A percentile compares a stretch with the other conserved stretches of the same genome.
Evolutionary conservation across 2,888 invertebrate species (phyloP).

Genomic region (Coremacera marginata): DNA sequence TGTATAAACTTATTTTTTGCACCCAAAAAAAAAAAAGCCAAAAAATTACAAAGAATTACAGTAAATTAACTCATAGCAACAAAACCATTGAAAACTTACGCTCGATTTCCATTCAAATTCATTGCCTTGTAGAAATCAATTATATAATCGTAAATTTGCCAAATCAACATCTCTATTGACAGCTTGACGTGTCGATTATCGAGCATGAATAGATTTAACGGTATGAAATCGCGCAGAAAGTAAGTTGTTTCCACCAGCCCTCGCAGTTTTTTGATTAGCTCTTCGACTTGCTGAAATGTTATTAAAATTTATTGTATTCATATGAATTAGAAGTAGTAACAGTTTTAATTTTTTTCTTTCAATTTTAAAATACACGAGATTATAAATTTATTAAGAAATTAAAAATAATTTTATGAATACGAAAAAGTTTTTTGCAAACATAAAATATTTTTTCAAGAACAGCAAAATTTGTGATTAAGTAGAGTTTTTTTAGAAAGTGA

Average conservation of each 20-base stretch:
- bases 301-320: not conserved
- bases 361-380: no score
- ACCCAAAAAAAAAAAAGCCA: not conserved
- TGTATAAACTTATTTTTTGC: no score
- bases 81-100: conserved; percentile 69
- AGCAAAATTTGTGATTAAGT: no score
- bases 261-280: conserved; percentile 80
- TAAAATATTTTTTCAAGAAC: no score
- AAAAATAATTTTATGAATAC: no score
- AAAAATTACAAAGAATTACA: not conserved
- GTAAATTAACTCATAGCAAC: not conserved
- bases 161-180: conserved; percentile 63
- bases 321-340: no score
- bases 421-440: no score
- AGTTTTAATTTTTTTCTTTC: no score
- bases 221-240: conserved; percentile 81
- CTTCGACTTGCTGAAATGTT: conserved; percentile 74
- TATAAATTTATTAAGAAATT: no score
- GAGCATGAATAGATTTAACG: conserved; percentile 86
- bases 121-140: conserved; percentile 67
- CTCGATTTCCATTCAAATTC: conserved; percentile 79
- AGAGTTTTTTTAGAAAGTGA: no score
- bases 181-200: conserved; percentile 72
- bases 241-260: conserved; percentile 79
- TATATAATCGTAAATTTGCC: conserved; percentile 66